These are phyloP conservation scores for Haliaeetus leucogaster DNA, from an alignment of 2,113 vertebrate genomes.

Conservation along the genomic window DNA sequence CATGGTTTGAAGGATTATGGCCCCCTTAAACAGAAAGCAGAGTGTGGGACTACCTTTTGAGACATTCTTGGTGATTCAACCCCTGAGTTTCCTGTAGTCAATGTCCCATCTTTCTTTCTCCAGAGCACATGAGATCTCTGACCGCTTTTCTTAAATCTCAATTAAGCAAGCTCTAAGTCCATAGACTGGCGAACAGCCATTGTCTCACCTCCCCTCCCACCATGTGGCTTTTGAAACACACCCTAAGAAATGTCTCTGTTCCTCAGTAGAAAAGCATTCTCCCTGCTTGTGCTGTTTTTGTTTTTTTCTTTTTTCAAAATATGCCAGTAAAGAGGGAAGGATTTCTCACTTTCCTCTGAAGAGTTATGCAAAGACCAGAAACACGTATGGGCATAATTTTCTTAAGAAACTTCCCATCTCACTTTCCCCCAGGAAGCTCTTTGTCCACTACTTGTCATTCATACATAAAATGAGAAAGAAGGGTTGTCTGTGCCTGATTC, in stretches of 20 bases:
- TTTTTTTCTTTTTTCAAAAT: not conserved
- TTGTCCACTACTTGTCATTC: not conserved
- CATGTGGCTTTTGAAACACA: not conserved
- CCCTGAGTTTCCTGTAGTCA: not conserved
- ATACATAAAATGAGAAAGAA: not conserved
- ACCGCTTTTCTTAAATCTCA: not conserved
- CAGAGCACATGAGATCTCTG: not conserved
- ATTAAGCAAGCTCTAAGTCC: not conserved
- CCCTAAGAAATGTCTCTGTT: not conserved
- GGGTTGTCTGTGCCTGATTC: not conserved
- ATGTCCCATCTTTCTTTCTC: not conserved
- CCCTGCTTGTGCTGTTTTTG: not conserved
- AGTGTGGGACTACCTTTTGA: not conserved
- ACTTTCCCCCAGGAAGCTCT: not conserved
- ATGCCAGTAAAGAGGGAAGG: not conserved
- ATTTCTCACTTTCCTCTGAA: not conserved
- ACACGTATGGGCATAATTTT: not conserved
- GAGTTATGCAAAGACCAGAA: not conserved
- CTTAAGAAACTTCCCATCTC: not conserved
- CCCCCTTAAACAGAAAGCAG: not conserved
- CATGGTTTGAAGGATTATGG: not conserved
- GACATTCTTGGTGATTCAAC: not conserved
- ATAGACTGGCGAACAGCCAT: not conserved
- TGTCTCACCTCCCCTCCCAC: not conserved
- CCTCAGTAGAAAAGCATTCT: not conserved